Conservation (phyloP, 2,113 vertebrate species). For the Tychaedon coryphoeus region DNA sequence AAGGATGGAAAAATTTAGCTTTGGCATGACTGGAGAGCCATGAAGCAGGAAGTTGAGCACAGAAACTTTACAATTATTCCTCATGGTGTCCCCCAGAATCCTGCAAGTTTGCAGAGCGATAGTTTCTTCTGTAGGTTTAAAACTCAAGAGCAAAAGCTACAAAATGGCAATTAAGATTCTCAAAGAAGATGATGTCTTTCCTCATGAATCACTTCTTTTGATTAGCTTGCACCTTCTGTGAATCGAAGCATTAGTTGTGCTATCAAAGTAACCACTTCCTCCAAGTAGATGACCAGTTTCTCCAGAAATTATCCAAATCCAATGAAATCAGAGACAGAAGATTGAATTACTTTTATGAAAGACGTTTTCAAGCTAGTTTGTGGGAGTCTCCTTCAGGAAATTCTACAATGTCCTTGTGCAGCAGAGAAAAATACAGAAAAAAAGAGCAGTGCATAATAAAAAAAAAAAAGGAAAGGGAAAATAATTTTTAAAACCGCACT, state of each 20-base stretch:
- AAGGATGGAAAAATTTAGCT: neutral
- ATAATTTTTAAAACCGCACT: rapidly evolving
- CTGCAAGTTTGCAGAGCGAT: neutral
- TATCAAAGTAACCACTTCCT: neutral
- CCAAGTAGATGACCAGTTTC: neutral
- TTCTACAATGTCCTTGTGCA: neutral
- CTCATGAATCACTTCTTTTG: neutral
- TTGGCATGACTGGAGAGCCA: neutral
- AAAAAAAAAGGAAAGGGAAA: neutral
- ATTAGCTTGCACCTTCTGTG: neutral
- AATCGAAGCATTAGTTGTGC: neutral
- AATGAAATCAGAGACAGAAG: neutral
- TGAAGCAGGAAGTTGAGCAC: neutral
- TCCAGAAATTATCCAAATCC: neutral
- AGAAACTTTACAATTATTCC: neutral
- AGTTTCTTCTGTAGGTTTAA: neutral
- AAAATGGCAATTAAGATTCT: neutral
- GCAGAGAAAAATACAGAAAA: neutral
- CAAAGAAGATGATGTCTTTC: neutral
- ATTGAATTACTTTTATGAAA: neutral
- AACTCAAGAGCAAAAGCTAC: neutral
- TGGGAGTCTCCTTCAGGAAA: neutral
- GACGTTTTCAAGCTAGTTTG: neutral
- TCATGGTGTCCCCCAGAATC: neutral
- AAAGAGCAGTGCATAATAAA: neutral